A percentile compares a stretch with the other conserved stretches of the same genome.
phyloP scores from a whole-genome alignment of 2,113 vertebrate genomes.

The Psettodes erumei region DNA sequence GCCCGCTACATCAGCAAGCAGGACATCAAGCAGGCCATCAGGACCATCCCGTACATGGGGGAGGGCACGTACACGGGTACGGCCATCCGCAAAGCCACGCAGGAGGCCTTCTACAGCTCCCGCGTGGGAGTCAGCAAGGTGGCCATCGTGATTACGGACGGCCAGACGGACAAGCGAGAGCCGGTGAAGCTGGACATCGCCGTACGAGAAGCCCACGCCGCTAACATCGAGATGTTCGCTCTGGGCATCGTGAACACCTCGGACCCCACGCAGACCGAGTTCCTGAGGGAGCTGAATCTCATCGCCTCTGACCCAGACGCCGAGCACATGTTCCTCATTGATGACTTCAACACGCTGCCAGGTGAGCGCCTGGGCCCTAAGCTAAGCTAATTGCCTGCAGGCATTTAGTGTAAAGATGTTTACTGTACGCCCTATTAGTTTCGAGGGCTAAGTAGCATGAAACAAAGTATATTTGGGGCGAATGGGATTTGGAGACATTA shows the following conservation, averaged over 20 bases:
- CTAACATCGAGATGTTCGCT: constrained; percentile 90
- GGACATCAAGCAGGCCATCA: constrained; percentile 87
- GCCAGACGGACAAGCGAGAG: constrained; percentile 89
- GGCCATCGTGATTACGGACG: constrained; percentile 89
- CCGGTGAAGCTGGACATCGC: constrained; percentile 86
- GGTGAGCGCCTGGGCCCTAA: constrained; percentile 72
- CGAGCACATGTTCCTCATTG: constrained; percentile 90
- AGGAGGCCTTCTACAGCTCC: constrained; percentile 86
- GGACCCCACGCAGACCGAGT: constrained; percentile 86
- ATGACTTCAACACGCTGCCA: constrained; percentile 90
- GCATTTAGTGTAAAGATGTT: too few species aligned
- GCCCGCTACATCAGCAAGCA: constrained; percentile 79
- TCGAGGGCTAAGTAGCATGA: too few species aligned
- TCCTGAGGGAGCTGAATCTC: constrained; percentile 86
- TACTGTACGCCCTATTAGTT: too few species aligned
- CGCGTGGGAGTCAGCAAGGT: constrained; percentile 86
- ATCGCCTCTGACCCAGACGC: constrained; percentile 89
- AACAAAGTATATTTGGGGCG: too few species aligned
- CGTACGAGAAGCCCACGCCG: constrained; percentile 87
- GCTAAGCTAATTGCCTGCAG: not conserved
- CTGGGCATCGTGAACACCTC: constrained; percentile 88
- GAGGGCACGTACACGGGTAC: constrained; percentile 89
- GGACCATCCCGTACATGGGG: constrained; percentile 87
- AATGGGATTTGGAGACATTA: not conserved
- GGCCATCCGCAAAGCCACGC: constrained; percentile 87